A percentile compares a stretch with the other conserved stretches of the same genome.
These are phyloP conservation scores for Eilema griseolum DNA, from an alignment of 2,888 invertebrate species.

Conservation along the genomic window DNA sequence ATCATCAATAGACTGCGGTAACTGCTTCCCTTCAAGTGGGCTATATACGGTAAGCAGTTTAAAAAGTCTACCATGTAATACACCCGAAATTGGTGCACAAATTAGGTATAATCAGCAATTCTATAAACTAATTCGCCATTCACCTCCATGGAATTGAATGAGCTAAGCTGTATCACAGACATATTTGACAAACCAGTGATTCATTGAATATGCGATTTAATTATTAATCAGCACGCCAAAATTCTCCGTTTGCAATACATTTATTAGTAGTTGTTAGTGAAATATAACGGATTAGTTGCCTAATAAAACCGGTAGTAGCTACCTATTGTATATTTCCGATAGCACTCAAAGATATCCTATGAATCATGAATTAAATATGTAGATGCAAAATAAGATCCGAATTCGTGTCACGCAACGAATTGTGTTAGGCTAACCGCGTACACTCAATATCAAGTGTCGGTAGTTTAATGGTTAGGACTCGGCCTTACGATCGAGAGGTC, in stretches of 20 bases:
- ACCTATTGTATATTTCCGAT: conserved; percentile 1
- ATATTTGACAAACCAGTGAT: conserved; percentile 8
- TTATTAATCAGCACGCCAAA: not conserved
- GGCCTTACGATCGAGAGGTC: too few relatives aligned
- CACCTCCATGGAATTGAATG: not conserved
- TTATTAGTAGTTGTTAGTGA: not conserved
- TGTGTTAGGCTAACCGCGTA: not conserved
- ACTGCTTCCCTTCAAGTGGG: too few relatives aligned
- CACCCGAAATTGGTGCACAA: too few relatives aligned
- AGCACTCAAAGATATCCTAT: conserved; percentile 1
- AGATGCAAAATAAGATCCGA: not conserved
- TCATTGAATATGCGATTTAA: conserved; percentile 5
- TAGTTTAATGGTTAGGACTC: too few relatives aligned
- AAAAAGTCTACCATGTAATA: too few relatives aligned
- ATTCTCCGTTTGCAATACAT: not conserved
- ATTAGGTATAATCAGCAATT: not conserved
- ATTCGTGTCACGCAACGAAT: not conserved
- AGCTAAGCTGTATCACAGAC: not conserved
- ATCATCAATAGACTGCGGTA: too few relatives aligned
- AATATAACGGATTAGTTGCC: conserved; percentile 13
- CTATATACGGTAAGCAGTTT: too few relatives aligned
- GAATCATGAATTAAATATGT: not conserved
- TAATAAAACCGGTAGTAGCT: conserved; percentile 1
- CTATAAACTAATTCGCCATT: too few relatives aligned
- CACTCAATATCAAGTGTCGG: too few relatives aligned